A percentile compares a stretch with the other conserved stretches of the same genome.
phyloP scores from a whole-genome alignment of 2,888 invertebrate genomes.

The Antheraea yamamai region DNA sequence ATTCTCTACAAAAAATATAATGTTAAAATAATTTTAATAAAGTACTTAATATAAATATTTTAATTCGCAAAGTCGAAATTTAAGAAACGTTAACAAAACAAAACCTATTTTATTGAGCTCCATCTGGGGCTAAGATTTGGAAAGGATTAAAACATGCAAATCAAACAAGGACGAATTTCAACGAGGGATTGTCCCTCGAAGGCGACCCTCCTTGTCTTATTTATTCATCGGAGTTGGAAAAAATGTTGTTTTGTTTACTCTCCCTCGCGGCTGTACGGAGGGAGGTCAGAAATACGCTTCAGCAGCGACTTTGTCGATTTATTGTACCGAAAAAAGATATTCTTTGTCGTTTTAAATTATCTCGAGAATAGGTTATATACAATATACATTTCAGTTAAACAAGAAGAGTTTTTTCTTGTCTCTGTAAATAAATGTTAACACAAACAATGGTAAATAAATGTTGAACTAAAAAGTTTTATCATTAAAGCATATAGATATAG shows the following conservation, averaged over 20 bases:
- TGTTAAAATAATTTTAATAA: background rate
- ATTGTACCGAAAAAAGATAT: constrained; percentile 56
- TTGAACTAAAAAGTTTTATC: background rate
- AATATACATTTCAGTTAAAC: background rate
- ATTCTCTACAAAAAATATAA: background rate
- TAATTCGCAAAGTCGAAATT: background rate
- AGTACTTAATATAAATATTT: background rate
- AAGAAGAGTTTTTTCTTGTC: background rate
- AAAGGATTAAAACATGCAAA: constrained; percentile 82
- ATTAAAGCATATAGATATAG: background rate
- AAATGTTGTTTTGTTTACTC: constrained; percentile 80
- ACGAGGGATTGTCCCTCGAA: constrained; percentile 61
- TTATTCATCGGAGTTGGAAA: constrained; percentile 77
- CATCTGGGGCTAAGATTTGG: constrained; percentile 61
- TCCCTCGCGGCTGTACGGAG: constrained; percentile 45
- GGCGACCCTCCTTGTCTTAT: constrained; percentile 74
- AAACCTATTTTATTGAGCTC: constrained; percentile 40
- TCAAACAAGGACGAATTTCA: constrained; percentile 71
- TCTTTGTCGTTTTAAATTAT: constrained; percentile 60
- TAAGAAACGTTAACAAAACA: constrained; percentile 26
- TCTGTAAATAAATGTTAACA: background rate
- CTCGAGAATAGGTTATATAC: background rate
- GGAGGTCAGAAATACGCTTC: constrained; percentile 58
- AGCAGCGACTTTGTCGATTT: constrained; percentile 60
- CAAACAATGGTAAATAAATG: background rate